Base-by-base conservation (phyloP, 2,888 invertebrate species). In the Habroteleia sp. region DNA sequence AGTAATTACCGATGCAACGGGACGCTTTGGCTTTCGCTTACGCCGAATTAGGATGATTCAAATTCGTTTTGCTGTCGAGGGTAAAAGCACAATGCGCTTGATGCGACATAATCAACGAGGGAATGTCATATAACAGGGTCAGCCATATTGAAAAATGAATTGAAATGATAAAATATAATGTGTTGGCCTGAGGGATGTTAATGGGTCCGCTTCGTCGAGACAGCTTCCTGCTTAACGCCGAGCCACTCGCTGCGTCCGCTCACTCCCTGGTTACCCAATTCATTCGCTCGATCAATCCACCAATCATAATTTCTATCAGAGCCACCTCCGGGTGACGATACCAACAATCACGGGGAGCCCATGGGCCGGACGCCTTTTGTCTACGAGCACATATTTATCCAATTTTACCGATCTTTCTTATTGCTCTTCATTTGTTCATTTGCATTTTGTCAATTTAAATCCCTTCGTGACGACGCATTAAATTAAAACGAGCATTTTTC, bases 141-240 rank as follows among this genome's bases (percentile, higher is more conserved):
- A 60, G 83, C 82, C 84, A 85, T 85, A 82, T 85, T 85, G 84
- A 83, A 86, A 86, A 86, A 85, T 85, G 85, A 86, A 83, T 87
- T 86, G 83, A 85, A 86, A 86, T 83, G 81, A 87, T 86, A 85
- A 85, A 85, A 85, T 81, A 81, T 82, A 83, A 82, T 81, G 81
- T 65, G 74, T 63, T 73, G 77, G 68, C 72, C 76, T 66, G 78
- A 76, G 77, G 91, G 90, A 90, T 89, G 90, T 89, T 90, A 89
- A 90, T 89, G 88, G 88, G 84, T 86, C 85, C 87, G 88, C 87
- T 89, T 87, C 90, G 91, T 91, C 91, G 91, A 91, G 91, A 90
- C 90, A 89, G 89, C 87, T 89, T 89, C 89, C 89, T 89, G 91
- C 90, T 88, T 87, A 87, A 87, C 87, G 86, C 86, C 85, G 83